Conservation (phyloP, 2,113 vertebrate genomes). For the Penelope pileata region DNA sequence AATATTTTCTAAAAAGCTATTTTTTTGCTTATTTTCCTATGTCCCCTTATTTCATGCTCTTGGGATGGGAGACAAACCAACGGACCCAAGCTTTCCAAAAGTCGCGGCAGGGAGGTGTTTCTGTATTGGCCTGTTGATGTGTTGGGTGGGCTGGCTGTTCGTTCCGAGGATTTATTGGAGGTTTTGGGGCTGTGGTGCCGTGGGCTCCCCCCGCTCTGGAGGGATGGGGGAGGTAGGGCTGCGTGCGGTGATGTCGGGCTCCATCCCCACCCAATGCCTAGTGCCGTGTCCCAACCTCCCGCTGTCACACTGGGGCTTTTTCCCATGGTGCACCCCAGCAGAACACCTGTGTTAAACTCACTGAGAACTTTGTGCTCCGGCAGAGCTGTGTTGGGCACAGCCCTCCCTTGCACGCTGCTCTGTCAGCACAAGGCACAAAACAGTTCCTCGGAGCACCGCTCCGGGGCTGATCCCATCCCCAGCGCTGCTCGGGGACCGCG, state of each 20-base stretch:
- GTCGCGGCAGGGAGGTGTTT: too few relatives aligned
- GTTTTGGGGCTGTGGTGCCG: fast-evolving
- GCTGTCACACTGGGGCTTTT: background rate
- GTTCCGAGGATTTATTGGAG: too few relatives aligned
- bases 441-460: fast-evolving
- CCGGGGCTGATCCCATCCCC: background rate
- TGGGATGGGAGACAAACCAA: too few relatives aligned
- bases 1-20: too few relatives aligned
- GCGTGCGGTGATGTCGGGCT: background rate
- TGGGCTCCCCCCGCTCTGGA: background rate
- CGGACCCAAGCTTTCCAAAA: too few relatives aligned
- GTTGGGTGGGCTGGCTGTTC: too few relatives aligned
- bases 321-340: background rate
- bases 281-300: background rate
- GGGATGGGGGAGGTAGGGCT: too few relatives aligned
- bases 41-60: too few relatives aligned
- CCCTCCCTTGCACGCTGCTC: background rate
- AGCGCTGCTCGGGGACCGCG: background rate
- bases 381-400: background rate
- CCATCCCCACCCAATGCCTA: background rate
- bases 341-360: background rate
- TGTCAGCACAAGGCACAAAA: fast-evolving
- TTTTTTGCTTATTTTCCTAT: too few relatives aligned
- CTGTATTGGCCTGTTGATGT: too few relatives aligned
- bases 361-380: background rate